Conservation (phyloP, 1,140 invertebrate genomes). For the Saccostrea echinata region DNA sequence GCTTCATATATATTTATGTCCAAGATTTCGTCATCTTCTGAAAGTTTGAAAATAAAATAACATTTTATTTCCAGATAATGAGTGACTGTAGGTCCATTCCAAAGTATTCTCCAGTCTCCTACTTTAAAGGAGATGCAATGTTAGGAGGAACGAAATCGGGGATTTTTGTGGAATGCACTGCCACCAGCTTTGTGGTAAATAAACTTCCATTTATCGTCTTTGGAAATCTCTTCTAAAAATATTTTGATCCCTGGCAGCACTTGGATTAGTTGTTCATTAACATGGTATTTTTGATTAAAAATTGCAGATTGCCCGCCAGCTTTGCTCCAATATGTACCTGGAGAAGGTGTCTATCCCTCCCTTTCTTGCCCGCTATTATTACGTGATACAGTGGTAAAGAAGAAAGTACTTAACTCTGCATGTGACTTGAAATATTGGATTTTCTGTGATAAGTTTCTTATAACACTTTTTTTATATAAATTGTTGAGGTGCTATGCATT, state of each 20-base stretch:
- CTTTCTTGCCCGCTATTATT: not conserved
- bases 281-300: not conserved
- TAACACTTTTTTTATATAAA: no score
- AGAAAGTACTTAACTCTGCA: no score
- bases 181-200: conserved; percentile 8
- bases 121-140: not conserved
- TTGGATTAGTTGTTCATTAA: no score
- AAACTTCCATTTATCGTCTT: not conserved
- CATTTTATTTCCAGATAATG: not conserved
- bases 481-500: no score
- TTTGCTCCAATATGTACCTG: conserved; percentile 15
- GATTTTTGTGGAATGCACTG: conserved; percentile 1
- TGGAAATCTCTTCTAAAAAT: no score
- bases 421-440: not conserved
- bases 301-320: conserved; percentile 1
- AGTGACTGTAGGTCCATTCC: not conserved
- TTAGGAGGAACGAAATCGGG: not conserved
- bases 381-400: conserved; percentile 10
- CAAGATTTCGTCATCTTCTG: not conserved
- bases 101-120: conserved; percentile 5
- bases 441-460: not conserved
- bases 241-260: no score
- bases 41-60: not conserved
- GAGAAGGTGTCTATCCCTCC: not conserved
- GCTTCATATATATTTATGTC: no score